Percentiles rank a stretch among this genome's conserved stretches.
phyloP scores from a whole-genome alignment of 2,797 vertebrate genomes.

The Zonotrichia albicollis region DNA sequence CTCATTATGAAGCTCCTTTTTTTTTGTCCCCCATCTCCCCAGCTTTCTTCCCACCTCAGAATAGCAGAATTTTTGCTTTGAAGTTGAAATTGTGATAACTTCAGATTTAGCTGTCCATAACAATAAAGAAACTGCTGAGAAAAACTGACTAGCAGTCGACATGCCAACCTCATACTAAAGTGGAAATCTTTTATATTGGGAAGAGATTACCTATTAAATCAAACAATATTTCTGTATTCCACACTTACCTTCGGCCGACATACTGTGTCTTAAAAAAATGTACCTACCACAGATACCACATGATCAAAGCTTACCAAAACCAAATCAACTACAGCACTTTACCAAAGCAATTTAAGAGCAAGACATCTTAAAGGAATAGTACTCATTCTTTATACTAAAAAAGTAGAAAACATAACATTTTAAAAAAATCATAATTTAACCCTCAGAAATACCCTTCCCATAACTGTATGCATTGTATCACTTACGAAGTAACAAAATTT shows the following conservation, averaged over 20 bases:
- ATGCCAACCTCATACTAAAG: not conserved
- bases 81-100: not conserved
- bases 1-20: not conserved
- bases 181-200: not conserved
- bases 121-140: not conserved
- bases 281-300: not conserved
- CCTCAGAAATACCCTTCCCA: not conserved
- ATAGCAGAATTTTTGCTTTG: not conserved
- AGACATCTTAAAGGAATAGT: not conserved
- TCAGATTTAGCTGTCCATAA: not conserved
- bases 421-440: not conserved
- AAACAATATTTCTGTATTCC: not conserved
- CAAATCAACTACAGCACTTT: not conserved
- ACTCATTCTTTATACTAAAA: not conserved
- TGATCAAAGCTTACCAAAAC: not conserved
- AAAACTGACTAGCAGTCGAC: not conserved
- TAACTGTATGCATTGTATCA: not conserved
- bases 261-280: not conserved
- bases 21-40: accelerated
- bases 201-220: not conserved
- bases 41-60: not conserved
- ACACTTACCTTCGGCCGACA: not conserved
- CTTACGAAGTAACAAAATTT: not conserved
- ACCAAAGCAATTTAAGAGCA: not conserved
- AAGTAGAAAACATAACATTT: not conserved